Evolutionary conservation across 2,797 vertebrate genomes (phyloP), one percentile per base, ranked within the genome.

Genomic region (Mormyrops attenuatus): DNA sequence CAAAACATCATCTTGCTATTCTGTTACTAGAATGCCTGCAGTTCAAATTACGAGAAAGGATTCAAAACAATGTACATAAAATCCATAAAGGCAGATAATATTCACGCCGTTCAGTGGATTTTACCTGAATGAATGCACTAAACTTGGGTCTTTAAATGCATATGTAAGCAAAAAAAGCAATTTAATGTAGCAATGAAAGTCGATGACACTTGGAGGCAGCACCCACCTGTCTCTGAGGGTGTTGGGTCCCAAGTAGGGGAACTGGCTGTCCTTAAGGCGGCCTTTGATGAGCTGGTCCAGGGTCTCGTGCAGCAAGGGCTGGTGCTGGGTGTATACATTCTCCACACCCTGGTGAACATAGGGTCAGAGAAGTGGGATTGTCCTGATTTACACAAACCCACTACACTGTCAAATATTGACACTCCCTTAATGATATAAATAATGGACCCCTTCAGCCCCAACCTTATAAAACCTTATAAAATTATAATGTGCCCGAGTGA

Each of bases 241-340:
- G 95, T 95, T 99, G 92, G 97, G 95, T 5, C 98, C 98, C 88
- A 99, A 95, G 93, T 99, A 99, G 0, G 98, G 98, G 89, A 97
- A 99, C 93, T 97, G 96, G 91, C 95, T 97, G 95, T 99, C 98
- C 92, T 97, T 99, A 90, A 99, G 96, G 20, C 97, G 97, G 1
- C 98, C 98, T 95, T 98, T 99, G 92, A 99, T 97, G 93, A 99
- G 97, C 92, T 98, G 97, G 91, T 99, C 98, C 91, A 99, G 92
- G 0, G 98, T 99, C 91, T 99, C 98, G 0, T 98, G 97, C 0
- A 99, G 95, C 38, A 99, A 95, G 11, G 98, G 98, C 90, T 98
- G 98, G 92, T 99, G 98, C 91, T 99, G 98, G 0, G 97, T 97
- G 90, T 99, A 99, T 1, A 99, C 97, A 0, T 98, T 99, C 94